Percentiles rank a stretch among this genome's conserved stretches.
Evolutionary conservation across 2,113 vertebrate genomes (phyloP).

Genomic region (Melanotaenia duboulayi): DNA sequence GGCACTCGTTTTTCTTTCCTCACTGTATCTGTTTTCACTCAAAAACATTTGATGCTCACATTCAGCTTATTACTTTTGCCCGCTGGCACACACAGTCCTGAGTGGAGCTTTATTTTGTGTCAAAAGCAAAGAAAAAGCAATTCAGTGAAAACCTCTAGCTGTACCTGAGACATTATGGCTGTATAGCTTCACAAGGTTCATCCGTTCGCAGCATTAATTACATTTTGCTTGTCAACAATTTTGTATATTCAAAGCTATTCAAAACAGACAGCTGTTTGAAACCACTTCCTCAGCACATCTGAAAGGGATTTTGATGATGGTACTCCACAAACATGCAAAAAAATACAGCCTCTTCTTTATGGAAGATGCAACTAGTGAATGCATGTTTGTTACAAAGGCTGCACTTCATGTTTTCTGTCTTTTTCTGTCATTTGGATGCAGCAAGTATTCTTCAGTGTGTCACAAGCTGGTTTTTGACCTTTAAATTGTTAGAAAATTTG

Average conservation of each 20-base stretch:
- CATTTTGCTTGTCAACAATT: constrained; percentile 35
- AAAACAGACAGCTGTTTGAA: constrained; percentile 44
- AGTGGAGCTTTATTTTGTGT: constrained; percentile 11
- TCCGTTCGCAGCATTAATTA: constrained; percentile 50
- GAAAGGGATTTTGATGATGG: constrained; percentile 25
- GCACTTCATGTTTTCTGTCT: not conserved
- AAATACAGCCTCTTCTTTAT: not conserved
- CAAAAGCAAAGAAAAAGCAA: constrained; percentile 37
- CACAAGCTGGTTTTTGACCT: constrained; percentile 1
- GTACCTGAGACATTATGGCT: constrained; percentile 36
- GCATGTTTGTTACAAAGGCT: not conserved
- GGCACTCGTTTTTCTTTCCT: constrained; percentile 3
- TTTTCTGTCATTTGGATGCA: not conserved
- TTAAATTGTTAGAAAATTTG: constrained; percentile 16
- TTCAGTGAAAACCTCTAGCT: constrained; percentile 47
- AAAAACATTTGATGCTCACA: not conserved
- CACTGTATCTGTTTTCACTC: not conserved
- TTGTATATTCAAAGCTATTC: constrained; percentile 43
- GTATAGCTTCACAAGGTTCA: constrained; percentile 45
- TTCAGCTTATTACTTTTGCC: constrained; percentile 8
- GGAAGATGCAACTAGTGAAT: constrained; percentile 14
- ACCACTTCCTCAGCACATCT: constrained; percentile 18
- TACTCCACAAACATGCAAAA: constrained; percentile 1
- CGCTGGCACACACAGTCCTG: constrained; percentile 20
- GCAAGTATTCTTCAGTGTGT: constrained; percentile 1